These are phyloP conservation scores for Zaprionus ghesquierei DNA, from an alignment of 1,140 invertebrate species.

Conservation along the genomic window DNA sequence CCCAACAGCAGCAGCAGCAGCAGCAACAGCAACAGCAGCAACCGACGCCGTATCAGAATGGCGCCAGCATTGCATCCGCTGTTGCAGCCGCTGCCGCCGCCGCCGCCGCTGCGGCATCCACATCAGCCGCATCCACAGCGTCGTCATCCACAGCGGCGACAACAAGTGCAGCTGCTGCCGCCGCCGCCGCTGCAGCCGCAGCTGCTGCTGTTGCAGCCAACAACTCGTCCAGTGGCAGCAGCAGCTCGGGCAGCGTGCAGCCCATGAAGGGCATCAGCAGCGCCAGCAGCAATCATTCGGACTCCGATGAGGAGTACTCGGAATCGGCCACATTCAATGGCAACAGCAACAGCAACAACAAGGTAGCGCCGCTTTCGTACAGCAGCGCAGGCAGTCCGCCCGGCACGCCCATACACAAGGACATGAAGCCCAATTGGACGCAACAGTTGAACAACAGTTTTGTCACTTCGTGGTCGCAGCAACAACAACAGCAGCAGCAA, in stretches of 20 bases:
- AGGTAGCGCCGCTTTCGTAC: slow-evolving; percentile 57
- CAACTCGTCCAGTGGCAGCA: slow-evolving; percentile 68
- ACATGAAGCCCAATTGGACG: slow-evolving; percentile 74
- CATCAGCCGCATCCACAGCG: slow-evolving; percentile 15
- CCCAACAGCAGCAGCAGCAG: slow-evolving; percentile 83
- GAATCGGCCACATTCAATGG: slow-evolving; percentile 65
- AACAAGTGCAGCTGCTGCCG: slow-evolving; percentile 14
- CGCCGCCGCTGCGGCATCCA: slow-evolving; percentile 15
- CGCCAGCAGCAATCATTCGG: slow-evolving; percentile 88
- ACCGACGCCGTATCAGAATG: slow-evolving; percentile 24
- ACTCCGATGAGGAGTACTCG: slow-evolving; percentile 89
- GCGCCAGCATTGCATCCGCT: slow-evolving; percentile 15
- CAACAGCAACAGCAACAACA: slow-evolving; percentile 3
- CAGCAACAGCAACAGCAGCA: background rate
- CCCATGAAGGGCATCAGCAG: slow-evolving; percentile 82
- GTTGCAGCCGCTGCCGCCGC: slow-evolving; percentile 7
- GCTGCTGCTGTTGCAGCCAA: slow-evolving; percentile 5
- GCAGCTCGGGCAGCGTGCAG: slow-evolving; percentile 57
- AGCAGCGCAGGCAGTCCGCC: slow-evolving; percentile 84
- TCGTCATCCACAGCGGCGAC: slow-evolving; percentile 1
- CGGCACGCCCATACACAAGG: slow-evolving; percentile 85
- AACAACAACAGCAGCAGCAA: slow-evolving; percentile 67
- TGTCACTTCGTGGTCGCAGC: slow-evolving; percentile 79
- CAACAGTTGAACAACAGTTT: slow-evolving; percentile 80
- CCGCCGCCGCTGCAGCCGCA: slow-evolving; percentile 3